Percentiles rank a stretch among this genome's conserved stretches.
phyloP scores from a whole-genome alignment of 1,140 invertebrate genomes.

The Theocolax elegans region DNA sequence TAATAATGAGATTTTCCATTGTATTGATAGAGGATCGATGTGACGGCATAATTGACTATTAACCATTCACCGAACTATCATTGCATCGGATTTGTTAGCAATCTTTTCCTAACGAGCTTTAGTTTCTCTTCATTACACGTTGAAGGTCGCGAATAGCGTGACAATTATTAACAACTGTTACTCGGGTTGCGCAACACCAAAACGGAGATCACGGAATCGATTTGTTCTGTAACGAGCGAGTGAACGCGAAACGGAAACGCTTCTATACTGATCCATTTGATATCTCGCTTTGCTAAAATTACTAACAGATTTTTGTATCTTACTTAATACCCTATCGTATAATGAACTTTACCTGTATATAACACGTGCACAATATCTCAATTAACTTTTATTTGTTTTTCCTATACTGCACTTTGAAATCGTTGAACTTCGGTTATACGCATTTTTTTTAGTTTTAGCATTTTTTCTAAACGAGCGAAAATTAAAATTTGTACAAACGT shows the following conservation, averaged over 20 bases:
- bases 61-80: not conserved
- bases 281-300: not conserved
- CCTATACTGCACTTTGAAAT: no score
- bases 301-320: no score
- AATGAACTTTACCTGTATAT: no score
- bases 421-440: no score
- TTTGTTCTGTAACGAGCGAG: slow-evolving; percentile 15
- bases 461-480: not conserved
- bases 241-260: slow-evolving; percentile 13
- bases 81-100: not conserved
- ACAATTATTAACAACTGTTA: slow-evolving; percentile 19
- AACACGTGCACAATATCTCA: no score
- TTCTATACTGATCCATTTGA: not conserved
- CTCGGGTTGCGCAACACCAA: not conserved
- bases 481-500: not conserved
- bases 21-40: not conserved
- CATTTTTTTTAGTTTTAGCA: not conserved
- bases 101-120: slow-evolving; percentile 3
- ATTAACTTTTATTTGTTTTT: no score
- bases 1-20: no score
- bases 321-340: no score
- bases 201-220: slow-evolving; percentile 10
- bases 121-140: not conserved
- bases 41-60: not conserved
- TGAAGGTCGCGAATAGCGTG: not conserved